Evolutionary conservation across 53 echinoderm and acorn worm genomes (phyloP).

Genomic region (Stichopus horrens): DNA sequence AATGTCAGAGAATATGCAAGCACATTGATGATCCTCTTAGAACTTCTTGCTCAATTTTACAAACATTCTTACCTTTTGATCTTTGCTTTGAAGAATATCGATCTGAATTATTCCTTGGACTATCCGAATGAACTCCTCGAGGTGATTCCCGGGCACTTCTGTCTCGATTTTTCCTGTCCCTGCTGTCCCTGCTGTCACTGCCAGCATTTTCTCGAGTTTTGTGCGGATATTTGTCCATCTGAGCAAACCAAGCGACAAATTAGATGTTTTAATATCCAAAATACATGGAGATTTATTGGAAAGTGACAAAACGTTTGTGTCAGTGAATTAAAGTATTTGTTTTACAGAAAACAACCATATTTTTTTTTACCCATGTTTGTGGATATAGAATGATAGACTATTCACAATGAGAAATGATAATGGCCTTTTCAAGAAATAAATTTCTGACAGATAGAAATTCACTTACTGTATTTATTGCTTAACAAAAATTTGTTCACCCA

Average conservation of each 20-base stretch:
- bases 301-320: background rate
- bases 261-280: background rate
- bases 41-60: background rate
- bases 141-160: conserved; percentile 32
- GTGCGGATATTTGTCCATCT: conserved; percentile 55
- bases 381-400: too few species aligned
- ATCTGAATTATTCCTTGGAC: conserved; percentile 47
- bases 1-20: too few species aligned
- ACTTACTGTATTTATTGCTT: too few species aligned
- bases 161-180: conserved; percentile 27
- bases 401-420: too few species aligned
- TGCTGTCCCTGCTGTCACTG: conserved; percentile 39
- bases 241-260: background rate
- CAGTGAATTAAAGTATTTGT: too few species aligned
- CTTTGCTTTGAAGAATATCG: conserved; percentile 35
- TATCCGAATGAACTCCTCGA: conserved; percentile 34
- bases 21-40: too few species aligned
- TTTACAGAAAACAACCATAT: too few species aligned
- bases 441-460: too few species aligned
- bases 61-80: conserved; percentile 27
- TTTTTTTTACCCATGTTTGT: too few species aligned
- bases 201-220: conserved; percentile 39
- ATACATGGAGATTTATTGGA: background rate
- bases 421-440: too few species aligned
- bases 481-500: too few species aligned